Conservation (phyloP, 2,113 vertebrate species). For the Urocitellus parryii region DNA sequence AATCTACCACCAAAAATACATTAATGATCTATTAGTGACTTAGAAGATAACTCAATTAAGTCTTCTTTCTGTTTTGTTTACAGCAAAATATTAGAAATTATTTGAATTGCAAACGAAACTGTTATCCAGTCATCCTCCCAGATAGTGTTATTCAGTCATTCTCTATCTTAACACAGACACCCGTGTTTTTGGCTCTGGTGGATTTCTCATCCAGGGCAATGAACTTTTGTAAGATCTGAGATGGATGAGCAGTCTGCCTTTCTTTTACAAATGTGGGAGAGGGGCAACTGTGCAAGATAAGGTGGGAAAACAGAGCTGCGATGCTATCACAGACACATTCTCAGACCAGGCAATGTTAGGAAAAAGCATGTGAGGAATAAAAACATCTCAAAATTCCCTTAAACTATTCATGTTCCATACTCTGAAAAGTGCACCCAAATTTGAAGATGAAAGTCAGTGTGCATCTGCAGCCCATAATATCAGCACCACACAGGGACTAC, state of each 20-base stretch:
- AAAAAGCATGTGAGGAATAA: neutral
- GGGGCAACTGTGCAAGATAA: neutral
- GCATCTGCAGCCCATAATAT: neutral
- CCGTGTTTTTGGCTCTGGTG: neutral
- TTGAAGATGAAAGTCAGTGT: slow-evolving; percentile 29
- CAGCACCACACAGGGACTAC: neutral
- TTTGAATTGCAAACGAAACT: slow-evolving; percentile 29
- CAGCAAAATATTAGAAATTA: slow-evolving; percentile 30
- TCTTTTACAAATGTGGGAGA: neutral
- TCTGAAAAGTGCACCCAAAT: neutral
- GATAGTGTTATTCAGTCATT: neutral
- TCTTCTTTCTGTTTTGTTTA: neutral
- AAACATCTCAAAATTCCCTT: neutral
- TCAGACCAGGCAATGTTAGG: neutral
- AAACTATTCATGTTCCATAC: neutral
- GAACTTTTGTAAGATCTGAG: neutral
- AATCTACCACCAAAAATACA: slow-evolving; percentile 43
- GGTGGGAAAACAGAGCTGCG: neutral
- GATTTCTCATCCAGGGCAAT: slow-evolving; percentile 26
- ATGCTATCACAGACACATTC: neutral
- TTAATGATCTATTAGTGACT: slow-evolving; percentile 13
- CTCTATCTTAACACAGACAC: neutral
- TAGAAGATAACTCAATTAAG: slow-evolving; percentile 53
- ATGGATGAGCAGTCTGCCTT: neutral
- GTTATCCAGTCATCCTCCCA: neutral